Conservation (phyloP, 1,140 invertebrate species). For the Pseudomyrmex flavicornis region DNA sequence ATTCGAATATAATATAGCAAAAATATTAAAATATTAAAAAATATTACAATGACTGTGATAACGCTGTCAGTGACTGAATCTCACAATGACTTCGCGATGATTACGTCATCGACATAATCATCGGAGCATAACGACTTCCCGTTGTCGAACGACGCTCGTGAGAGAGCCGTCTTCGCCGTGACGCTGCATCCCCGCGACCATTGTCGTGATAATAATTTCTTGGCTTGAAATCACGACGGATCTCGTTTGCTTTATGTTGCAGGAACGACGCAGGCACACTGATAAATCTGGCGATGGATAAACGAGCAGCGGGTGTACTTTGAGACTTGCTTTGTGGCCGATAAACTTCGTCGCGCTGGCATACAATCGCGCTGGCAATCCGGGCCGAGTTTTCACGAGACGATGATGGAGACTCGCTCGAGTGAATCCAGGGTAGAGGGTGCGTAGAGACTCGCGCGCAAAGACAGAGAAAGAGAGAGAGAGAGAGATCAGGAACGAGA, state of each 20-base stretch:
- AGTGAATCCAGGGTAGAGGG: constrained; percentile 64
- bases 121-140: constrained; percentile 39
- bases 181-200: constrained; percentile 29
- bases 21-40: too few relatives aligned
- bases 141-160: constrained; percentile 23
- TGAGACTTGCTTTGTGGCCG: constrained; percentile 37
- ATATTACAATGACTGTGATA: neutral
- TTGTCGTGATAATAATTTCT: constrained; percentile 41
- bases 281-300: constrained; percentile 69
- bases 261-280: constrained; percentile 52
- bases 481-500: constrained; percentile 60
- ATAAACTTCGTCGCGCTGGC: constrained; percentile 30
- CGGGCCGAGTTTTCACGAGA: constrained; percentile 64
- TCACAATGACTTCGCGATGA: constrained; percentile 25
- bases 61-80: neutral
- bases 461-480: neutral
- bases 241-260: constrained; percentile 59
- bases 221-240: constrained; percentile 46
- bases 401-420: constrained; percentile 74
- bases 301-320: constrained; percentile 61
- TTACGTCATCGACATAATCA: constrained; percentile 19
- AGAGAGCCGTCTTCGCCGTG: constrained; percentile 1
- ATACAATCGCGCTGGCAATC: neutral
- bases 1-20: too few relatives aligned
- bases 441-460: constrained; percentile 57